These are phyloP conservation scores for Rhopalosiphum nymphaeae DNA, from an alignment of 2,888 invertebrate species.

Conservation along the genomic window DNA sequence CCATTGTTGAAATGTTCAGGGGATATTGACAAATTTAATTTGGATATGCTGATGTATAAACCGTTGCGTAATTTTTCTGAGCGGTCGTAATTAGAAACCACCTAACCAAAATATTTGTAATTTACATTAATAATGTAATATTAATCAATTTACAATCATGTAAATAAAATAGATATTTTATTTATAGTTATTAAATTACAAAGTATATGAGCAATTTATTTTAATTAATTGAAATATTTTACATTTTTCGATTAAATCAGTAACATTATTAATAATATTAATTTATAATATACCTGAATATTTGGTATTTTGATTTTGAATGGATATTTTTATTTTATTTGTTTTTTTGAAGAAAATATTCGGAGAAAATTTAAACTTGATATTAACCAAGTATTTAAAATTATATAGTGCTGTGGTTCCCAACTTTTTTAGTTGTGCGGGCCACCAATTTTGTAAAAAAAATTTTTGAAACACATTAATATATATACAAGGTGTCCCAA, in stretches of 20 bases:
- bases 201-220: background rate
- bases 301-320: background rate
- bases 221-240: background rate
- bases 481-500: no score
- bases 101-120: background rate
- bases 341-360: background rate
- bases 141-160: background rate
- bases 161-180: background rate
- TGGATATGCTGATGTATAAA: conserved; percentile 74
- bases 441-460: no score
- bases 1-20: conserved; percentile 75
- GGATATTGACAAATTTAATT: conserved; percentile 73
- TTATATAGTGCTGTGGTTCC: background rate
- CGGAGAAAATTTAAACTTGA: background rate
- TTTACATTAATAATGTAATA: background rate
- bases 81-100: conserved; percentile 45
- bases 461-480: no score
- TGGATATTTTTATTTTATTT: background rate
- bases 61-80: conserved; percentile 70
- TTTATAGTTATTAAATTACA: background rate
- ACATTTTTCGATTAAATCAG: background rate
- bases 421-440: no score
- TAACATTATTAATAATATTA: background rate
- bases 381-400: background rate
- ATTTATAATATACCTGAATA: background rate